Evolutionary conservation across 2,888 invertebrate genomes (phyloP), one percentile per base, ranked within the genome.

Genomic region (Trichogramma evanescens): DNA sequence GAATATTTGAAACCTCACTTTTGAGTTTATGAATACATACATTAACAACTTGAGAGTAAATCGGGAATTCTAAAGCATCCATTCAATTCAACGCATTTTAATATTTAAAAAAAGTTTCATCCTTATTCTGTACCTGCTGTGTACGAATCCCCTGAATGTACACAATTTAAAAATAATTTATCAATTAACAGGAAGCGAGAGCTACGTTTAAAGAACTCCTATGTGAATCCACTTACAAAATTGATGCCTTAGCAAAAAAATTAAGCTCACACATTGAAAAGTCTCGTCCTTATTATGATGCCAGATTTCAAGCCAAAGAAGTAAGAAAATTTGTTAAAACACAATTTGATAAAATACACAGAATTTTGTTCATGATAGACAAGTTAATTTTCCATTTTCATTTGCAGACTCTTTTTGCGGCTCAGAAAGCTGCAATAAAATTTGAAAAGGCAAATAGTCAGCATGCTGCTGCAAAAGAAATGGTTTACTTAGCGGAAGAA

Each of bases 371-470:
- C 9, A 42, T 56, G 55, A 26, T 53, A 40, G 41, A 45, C 10
- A 43, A 50, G 7, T 50, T 50, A 10, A 50, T 50, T 49, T 50
- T 26, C 26, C 55, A 50, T 53, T 56, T 52, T 46, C 58, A 50
- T 62, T 56, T 56, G 5, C 62, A 83, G 86, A 88, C 92, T 13
- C 84, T 93, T 52, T 87, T 88, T 73, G 93, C 94, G 72, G 88
- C 93, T 1, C 91, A 95, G 71, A 83, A 86, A 63, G 92, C 94
- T 50, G 87, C 87, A 26, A 81, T 86, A 66, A 83, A 86, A 60
- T 93, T 88, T 73, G 95, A 95, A 78, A 87, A 93, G 72, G 94
- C 95, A 0, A 93, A 92, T 76, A 91, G 93, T 68, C 88, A 93
- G 6, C 94, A 94, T 74, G 86, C 91, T 38, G 94, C 94, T 3